These are phyloP conservation scores for Chaetura pelagica DNA, from an alignment of 2,113 vertebrate genomes.

Conservation along the genomic window DNA sequence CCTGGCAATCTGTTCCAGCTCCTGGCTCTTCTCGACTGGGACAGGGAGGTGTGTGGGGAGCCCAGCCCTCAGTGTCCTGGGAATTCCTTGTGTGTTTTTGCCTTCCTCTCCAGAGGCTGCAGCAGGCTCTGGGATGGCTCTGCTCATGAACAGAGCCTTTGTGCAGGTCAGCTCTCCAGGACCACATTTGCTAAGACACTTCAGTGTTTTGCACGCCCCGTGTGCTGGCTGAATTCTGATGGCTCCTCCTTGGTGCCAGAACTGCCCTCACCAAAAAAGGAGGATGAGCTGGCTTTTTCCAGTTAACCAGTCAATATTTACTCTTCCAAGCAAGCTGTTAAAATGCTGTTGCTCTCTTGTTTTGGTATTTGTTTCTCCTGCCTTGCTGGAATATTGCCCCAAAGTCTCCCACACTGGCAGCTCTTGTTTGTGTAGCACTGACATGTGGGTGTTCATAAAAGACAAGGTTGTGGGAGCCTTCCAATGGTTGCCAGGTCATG, in stretches of 20 bases:
- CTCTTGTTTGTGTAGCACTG: slow-evolving; percentile 1
- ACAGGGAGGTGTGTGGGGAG: not conserved
- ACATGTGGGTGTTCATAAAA: not conserved
- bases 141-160: not conserved
- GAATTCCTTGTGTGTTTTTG: not conserved
- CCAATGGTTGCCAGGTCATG: not conserved
- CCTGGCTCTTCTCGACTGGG: not conserved
- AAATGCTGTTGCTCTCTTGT: not conserved
- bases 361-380: slow-evolving; percentile 41
- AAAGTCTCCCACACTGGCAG: slow-evolving; percentile 43
- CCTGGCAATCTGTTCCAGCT: not conserved
- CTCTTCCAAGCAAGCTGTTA: slow-evolving; percentile 35
- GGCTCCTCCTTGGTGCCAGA: not conserved
- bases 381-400: slow-evolving; percentile 43
- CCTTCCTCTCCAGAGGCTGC: not conserved
- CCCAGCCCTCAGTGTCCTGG: not conserved
- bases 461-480: not conserved
- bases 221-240: not conserved
- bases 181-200: not conserved
- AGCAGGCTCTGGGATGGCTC: not conserved
- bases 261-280: not conserved
- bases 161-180: not conserved
- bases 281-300: slow-evolving; percentile 31
- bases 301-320: slow-evolving; percentile 44
- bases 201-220: not conserved